Evolutionary conservation across 2,113 vertebrate species (phyloP), one percentile per base, ranked within the genome.

Genomic region (Pycnonotus jocosus): DNA sequence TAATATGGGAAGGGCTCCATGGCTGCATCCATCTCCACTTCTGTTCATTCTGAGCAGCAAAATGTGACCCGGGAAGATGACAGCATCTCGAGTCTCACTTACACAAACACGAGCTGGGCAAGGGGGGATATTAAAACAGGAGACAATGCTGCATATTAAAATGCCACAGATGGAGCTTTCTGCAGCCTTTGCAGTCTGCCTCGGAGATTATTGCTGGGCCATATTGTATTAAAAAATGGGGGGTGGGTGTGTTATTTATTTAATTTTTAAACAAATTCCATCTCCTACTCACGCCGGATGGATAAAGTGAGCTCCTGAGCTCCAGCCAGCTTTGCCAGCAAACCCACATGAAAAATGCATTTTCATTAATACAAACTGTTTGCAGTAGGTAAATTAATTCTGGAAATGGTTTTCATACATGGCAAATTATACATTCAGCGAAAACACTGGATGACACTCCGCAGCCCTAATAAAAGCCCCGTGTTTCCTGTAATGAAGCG

Each of bases 341-440:
- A 95, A 62, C 92, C 91, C 97, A 87, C 92, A 74, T 45, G 81
- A 91, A 94, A 96, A 96, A 95, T 73, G 94, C 96, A 88, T 97
- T 97, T 97, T 97, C 97, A 97, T 98, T 97, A 97, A 97, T 96
- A 96, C 96, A 97, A 97, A 98, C 96, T 97, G 97, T 97, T 97
- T 97, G 98, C 97, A 91, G 96, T 89, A 96, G 97, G 97, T 94
- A 97, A 98, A 98, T 98, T 97, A 97, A 97, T 97, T 97, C 96
- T 86, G 94, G 95, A 96, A 97, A 97, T 87, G 97, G 94, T 93
- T 97, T 96, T 97, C 97, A 93, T 96, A 95, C 93, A 54, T 35
- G 74, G 96, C 96, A 97, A 97, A 97, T 94, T 85, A 95, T 61
- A 87, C n/a, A 35, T 92, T 89, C 84, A 45, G 76, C 18, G 80